Evolutionary conservation across 2,888 invertebrate genomes (phyloP), one percentile per base, ranked within the genome.

Genomic region (Erebia aethiops): DNA sequence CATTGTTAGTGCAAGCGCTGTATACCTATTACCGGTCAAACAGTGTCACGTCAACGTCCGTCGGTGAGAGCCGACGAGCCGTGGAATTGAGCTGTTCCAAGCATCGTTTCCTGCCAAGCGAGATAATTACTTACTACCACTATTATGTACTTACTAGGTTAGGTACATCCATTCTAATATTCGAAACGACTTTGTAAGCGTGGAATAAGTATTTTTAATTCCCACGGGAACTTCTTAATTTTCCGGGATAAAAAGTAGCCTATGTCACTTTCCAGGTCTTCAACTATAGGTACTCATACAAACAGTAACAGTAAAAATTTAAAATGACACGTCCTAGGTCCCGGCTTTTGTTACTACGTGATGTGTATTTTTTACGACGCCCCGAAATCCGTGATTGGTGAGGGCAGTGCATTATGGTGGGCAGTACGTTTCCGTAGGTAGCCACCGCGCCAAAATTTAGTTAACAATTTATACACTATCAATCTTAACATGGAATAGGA

Each of bases 301-400:
- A 35, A 35, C 58, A 41, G 35, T 60, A 60, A 60, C 58, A 60
- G 41, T 60, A 60, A 60, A 60, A 60, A 41, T 60, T 60, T 41
- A 41, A 41, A 60, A 16, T 35, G 58, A 60, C n/a, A 16, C 26
- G 26, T 41, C 3, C 35, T 60, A 60, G n/a, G 35, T n/a, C 10
- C n/a, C 41, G 41, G 14, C 26, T 60, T 60, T 16, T 5, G 58
- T 60, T 35, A 41, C 35, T n/a, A 41, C 58, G 16, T 35, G 58
- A n/a, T 41, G 58, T 60, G 58, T 41, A 60, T 60, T 60, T 26
- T 58, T 60, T 60, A 60, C 41, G 16, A 60, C n/a, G 41, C 41
- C 58, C 41, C 41, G 10, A 60, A 41, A n/a, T 8, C n/a, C 41
- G 58, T 60, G 58, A 60, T 60, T 41, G 16, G 16, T 41, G 16